Conservation (phyloP, 2,113 vertebrate species). For the Pluvialis apricaria region DNA sequence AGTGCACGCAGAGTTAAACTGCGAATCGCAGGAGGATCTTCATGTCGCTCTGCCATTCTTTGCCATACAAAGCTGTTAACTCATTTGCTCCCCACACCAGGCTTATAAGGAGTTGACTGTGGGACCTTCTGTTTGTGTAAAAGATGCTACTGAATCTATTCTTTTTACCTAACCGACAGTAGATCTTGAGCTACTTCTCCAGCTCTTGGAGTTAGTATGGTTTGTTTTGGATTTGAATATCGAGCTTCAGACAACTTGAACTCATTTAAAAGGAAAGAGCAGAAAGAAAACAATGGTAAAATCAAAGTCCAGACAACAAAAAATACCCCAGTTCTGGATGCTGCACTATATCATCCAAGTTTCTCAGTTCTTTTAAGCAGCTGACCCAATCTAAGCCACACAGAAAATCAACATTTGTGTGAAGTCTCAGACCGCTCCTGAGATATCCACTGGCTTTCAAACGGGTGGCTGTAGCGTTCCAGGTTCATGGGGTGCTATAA, state of each 20-base stretch:
- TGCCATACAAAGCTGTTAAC: constrained; percentile 4
- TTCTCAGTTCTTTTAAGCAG: neutral
- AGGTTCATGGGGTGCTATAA: neutral
- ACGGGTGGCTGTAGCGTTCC: neutral
- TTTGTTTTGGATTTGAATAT: neutral
- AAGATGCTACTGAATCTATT: neutral
- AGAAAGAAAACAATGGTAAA: neutral
- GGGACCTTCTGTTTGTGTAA: neutral
- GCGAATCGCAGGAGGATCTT: constrained; percentile 16
- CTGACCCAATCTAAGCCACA: neutral
- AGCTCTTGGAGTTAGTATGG: neutral
- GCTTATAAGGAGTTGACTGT: neutral
- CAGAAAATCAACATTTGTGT: neutral
- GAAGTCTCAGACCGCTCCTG: neutral
- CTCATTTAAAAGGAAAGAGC: neutral
- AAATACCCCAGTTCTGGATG: neutral
- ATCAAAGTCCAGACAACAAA: neutral
- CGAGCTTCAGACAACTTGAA: neutral
- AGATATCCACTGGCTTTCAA: neutral
- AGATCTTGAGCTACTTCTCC: neutral
- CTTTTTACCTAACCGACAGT: neutral
- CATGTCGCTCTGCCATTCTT: neutral
- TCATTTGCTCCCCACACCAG: neutral
- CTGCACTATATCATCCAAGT: neutral
- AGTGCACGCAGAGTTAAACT: constrained; percentile 23